Percentiles rank a stretch among this genome's conserved stretches.
phyloP scores from a whole-genome alignment of 2,888 invertebrate genomes.

The Nyleta sp. region DNA sequence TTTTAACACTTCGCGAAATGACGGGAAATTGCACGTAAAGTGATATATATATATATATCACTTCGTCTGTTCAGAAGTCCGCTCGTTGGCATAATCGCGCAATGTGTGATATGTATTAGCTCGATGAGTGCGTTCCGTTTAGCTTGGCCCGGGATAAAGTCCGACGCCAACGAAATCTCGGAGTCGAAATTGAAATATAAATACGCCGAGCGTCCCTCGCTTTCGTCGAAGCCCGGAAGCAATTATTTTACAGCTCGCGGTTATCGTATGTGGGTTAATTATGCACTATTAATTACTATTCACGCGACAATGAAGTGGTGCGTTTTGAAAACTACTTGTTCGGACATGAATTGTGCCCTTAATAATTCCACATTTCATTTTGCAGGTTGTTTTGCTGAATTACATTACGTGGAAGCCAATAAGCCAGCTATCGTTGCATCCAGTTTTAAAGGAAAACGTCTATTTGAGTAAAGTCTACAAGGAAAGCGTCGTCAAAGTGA shows the following conservation, averaged over 20 bases:
- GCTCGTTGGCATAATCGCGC: conserved; percentile 45
- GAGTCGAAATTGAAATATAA: conserved; percentile 58
- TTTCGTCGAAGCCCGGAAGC: conserved; percentile 63
- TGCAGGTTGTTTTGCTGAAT: conserved; percentile 77
- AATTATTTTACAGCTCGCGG: conserved; percentile 61
- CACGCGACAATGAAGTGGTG: conserved; percentile 38
- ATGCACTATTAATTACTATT: conserved; percentile 62
- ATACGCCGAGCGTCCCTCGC: conserved; percentile 60
- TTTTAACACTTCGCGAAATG: not conserved
- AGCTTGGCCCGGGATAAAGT: conserved; percentile 36
- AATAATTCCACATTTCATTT: conserved; percentile 16
- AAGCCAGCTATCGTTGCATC: conserved; percentile 74
- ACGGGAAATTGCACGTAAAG: not conserved
- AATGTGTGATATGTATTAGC: conserved; percentile 58
- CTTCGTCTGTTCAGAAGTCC: conserved; percentile 15
- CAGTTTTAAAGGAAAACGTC: conserved; percentile 74
- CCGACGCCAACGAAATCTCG: conserved; percentile 44
- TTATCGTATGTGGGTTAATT: conserved; percentile 57
- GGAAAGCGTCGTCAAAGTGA: conserved; percentile 71
- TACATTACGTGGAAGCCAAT: conserved; percentile 78
- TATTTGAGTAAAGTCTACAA: conserved; percentile 76
- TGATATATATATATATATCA: no score
- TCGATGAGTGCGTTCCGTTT: conserved; percentile 48
- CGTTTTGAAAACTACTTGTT: no score
- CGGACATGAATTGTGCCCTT: no score